Base-by-base conservation (phyloP, 1,140 invertebrate species). In the Drosophila melanogaster region DNA sequence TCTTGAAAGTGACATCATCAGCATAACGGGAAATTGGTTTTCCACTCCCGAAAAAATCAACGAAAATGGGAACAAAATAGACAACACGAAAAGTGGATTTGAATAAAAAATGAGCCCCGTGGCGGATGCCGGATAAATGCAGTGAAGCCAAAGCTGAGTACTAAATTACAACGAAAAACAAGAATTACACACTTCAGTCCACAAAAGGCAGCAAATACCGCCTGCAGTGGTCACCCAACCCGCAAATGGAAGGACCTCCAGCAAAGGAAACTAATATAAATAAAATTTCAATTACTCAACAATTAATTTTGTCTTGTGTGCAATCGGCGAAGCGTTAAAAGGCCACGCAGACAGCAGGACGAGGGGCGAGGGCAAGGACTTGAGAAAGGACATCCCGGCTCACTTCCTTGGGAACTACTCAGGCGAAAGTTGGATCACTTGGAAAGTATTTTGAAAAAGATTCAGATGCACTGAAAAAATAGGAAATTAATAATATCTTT, bases 201-300 rank as follows among this genome's bases (percentile, higher is more conserved):
- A 81, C 59, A 61, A 73, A 57, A 59, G 59, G 59, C 44, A 72
- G 61, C 49, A 46, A 66, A 61, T 60, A 80, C 40, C 70, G 78
- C 81, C 83, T 70, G 81, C 74, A 55, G 80, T 69, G 51, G 38
- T 69, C 37, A 62, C 19, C 71, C 30, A 22, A 14, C 44, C 47
- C 59, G 24, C 35, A 53, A 54, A 24, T 49, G 46, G 33, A 55
- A 70, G 72, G 72, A 56, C 53, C 59, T 37, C 26, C 40, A 37
- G 35, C 40, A 60, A 87, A 77, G 84, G 79, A 89, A 89, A 89
- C 90, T 90, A 91, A 91, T 91, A 91, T 91, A 91, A 91, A 91
- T 91, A 91, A 91, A 91, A 91, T 91, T 91, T 91, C 90, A 91
- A 91, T 91, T 91, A 91, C 86, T 91, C 86, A 91, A 91, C 90